Conservation (phyloP, 2,797 vertebrate species). For the Aeoliscus strigatus region DNA sequence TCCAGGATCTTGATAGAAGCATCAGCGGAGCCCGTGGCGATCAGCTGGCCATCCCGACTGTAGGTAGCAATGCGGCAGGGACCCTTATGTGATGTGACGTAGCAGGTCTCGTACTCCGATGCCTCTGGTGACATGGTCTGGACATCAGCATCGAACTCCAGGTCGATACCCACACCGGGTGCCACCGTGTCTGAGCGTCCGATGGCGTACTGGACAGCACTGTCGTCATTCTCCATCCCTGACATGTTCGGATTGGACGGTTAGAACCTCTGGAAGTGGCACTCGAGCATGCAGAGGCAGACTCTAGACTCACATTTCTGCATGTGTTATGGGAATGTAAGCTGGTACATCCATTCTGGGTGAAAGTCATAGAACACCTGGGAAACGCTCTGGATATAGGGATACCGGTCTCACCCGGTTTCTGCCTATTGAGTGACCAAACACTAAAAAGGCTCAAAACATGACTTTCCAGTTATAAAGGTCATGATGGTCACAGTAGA, state of each 20-base stretch:
- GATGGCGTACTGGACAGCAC: constrained; percentile 92
- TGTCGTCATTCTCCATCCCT: constrained; percentile 98
- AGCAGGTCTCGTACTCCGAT: constrained; percentile 96
- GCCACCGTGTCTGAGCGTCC: constrained; percentile 94
- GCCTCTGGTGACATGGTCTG: constrained; percentile 98
- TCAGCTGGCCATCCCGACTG: constrained; percentile 93
- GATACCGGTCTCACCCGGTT: no score
- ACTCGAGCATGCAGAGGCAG: neutral
- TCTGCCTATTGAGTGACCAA: no score
- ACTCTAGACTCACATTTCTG: no score
- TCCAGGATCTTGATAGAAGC: constrained; percentile 98
- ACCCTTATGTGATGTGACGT: constrained; percentile 96
- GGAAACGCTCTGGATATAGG: no score
- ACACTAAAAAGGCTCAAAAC: no score
- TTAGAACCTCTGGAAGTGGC: neutral
- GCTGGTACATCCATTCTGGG: no score
- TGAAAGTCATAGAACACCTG: no score
- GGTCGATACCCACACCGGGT: constrained; percentile 92
- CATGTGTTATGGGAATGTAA: no score
- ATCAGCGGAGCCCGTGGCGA: constrained; percentile 94
- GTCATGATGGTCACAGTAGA: no score
- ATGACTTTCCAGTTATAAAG: no score
- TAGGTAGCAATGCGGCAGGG: constrained; percentile 93
- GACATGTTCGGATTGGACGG: neutral
- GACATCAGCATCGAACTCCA: constrained; percentile 95